phyloP scores from a whole-genome alignment of 2,888 invertebrate genomes.

The Pristionchus japonicus region DNA sequence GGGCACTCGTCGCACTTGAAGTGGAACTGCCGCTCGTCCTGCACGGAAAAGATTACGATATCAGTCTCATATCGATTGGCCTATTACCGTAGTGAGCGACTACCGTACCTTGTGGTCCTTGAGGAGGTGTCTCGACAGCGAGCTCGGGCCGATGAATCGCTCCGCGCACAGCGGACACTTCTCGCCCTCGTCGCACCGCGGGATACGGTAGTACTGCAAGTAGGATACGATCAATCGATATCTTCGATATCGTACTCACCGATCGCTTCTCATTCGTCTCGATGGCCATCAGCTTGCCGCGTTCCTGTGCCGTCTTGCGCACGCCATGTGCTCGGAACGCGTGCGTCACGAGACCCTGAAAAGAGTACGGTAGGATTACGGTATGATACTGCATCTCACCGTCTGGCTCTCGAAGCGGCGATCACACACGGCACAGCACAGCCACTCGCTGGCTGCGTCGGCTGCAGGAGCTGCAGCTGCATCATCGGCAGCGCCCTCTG shows the following conservation, averaged over 20 bases:
- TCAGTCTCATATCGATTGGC: not conserved
- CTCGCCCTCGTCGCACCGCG: not conserved
- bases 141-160: slow-evolving; percentile 13
- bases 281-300: not conserved
- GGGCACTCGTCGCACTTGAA: slow-evolving; percentile 40
- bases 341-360: not conserved
- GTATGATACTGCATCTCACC: not conserved
- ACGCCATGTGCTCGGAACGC: not conserved
- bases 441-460: not conserved
- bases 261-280: not conserved
- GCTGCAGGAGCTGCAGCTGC: not conserved
- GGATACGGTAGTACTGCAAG: slow-evolving; percentile 29
- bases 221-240: not conserved
- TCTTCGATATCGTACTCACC: not conserved
- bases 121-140: not conserved
- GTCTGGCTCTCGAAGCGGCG: not conserved
- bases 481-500: not conserved
- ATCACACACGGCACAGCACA: not conserved
- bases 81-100: too few species aligned
- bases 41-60: not conserved
- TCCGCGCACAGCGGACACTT: slow-evolving; percentile 4
- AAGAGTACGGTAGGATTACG: not conserved
- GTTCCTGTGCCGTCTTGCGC: not conserved
- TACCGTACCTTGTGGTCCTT: slow-evolving; percentile 36
- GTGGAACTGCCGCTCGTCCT: not conserved